phyloP scores from a whole-genome alignment of 2,888 invertebrate genomes.

The Cryptocephalus moraei region DNA sequence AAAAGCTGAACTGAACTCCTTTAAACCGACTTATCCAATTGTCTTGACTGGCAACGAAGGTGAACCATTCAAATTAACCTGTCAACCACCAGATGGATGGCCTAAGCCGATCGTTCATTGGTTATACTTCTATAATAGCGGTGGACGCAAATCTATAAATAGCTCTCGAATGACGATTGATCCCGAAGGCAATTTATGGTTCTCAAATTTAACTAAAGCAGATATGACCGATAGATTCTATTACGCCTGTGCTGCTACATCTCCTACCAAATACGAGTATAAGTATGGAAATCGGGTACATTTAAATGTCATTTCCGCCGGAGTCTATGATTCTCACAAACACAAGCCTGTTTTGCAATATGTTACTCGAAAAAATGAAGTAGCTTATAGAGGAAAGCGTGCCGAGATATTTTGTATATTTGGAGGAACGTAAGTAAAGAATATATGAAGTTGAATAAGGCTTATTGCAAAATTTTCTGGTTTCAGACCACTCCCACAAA shows the following conservation, averaged over 20 bases:
- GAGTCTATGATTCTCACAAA: conserved; percentile 65
- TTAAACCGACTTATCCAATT: conserved; percentile 58
- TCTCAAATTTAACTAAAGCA: conserved; percentile 80
- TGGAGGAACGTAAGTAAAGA: conserved; percentile 80
- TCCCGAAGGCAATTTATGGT: conserved; percentile 95
- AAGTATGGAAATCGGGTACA: conserved; percentile 78
- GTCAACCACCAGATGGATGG: conserved; percentile 92
- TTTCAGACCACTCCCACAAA: conserved; percentile 79
- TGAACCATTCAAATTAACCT: conserved; percentile 76
- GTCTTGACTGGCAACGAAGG: conserved; percentile 67
- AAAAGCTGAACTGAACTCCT: conserved; percentile 82
- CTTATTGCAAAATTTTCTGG: neutral
- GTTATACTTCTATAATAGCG: conserved; percentile 72
- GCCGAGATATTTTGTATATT: conserved; percentile 90
- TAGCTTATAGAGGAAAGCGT: conserved; percentile 72
- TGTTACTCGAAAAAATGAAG: conserved; percentile 77
- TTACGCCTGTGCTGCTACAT: conserved; percentile 92
- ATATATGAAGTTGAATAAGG: neutral
- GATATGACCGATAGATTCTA: conserved; percentile 78
- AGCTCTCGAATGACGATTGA: conserved; percentile 91
- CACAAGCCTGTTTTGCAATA: conserved; percentile 68
- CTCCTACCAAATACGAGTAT: conserved; percentile 82
- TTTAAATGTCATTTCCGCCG: conserved; percentile 67
- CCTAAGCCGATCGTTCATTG: conserved; percentile 93
- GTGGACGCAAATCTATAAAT: conserved; percentile 78